Evolutionary conservation across 2,113 vertebrate genomes (phyloP), one percentile per base, ranked within the genome.

Genomic region (Argyrosomus japonicus): DNA sequence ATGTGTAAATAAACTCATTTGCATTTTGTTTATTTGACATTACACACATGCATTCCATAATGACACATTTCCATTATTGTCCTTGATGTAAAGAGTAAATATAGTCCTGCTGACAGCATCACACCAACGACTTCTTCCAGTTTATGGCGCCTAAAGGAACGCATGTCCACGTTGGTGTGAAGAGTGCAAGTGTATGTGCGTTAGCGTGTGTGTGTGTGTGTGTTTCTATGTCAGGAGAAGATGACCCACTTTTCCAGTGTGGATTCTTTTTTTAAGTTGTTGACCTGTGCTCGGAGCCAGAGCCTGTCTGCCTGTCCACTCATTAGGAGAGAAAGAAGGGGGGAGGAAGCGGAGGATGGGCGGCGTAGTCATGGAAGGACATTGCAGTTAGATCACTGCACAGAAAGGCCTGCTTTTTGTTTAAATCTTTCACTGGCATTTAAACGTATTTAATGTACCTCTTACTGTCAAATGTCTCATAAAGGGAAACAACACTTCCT

Each of bases 171-270:
- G 43, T 48, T 29, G 19, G 29, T 71, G 61, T 43, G 36, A 29
- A 62, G 68, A 63, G 45, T 56, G 29, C 36, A 25, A 27, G 67
- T 51, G 29, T 27, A 5, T 15, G 53, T 77, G 73, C 2, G n/a
- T 79, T n/a, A 25, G 65, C 29, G 25, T 53, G 5, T 81, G 68
- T 84, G 57, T 64, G 65, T 43, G 25, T 47, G 5, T 81, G 68
- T 84, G 57, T 64, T 32, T 85, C 43, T 83, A 6, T 72, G 72
- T 83, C 75, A 57, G 51, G 40, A 83, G 81, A 87, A 85, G 75
- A 87, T 91, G 88, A 86, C 89, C 91, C 85, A 93, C 77, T 92
- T 92, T 86, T 79, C 75, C 68, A 72, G 76, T 40, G 85, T 87
- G 74, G 76, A 71, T 85, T 83, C 79, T 79, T 84, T 87, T 87